Evolutionary conservation across 2,113 vertebrate genomes (phyloP), one percentile per base, ranked within the genome.

Genomic region (Leiothrix lutea): DNA sequence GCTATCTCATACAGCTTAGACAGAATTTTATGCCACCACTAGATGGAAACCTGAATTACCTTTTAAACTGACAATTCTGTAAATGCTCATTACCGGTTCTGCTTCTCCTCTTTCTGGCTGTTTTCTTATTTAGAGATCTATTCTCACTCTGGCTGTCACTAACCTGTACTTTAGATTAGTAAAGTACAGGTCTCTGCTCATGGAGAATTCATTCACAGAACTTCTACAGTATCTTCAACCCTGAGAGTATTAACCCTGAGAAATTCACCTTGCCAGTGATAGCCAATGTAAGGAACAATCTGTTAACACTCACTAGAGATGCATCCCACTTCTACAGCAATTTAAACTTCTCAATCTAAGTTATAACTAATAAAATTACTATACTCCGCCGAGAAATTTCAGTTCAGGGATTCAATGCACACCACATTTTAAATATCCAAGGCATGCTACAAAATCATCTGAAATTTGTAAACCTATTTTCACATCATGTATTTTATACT

Each of bases 1-100:
- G 29, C 31, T 53, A 18, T 16, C 24, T 89, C 53, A 9, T 21
- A 29, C 3, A 2, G 48, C 13, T 82, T 51, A 33, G 54, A 86
- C n/a, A 78, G 64, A 88, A 94, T 78, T 91, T 56, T 28, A 51
- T 95, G 60, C 36, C 36, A 92, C 96, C 96, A 96, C 94, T 96
- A 97, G 96, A 90, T 97, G 96, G 96, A 97, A 96, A 90, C 82
- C 92, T 92, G 77, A 88, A 84, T 90, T 93, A 57, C 60, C 67
- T 96, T 95, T 94, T 86, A 74, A 93, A 84, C 12, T 36, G 21
- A 71, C 40, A 74, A 40, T 16, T 73, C 66, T 62, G 15, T 16
- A 70, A 88, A 67, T 3, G 9, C 29, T 80, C 50, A 29, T 5
- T 42, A 33, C 70, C 88, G n/a, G 29, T 26, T 50, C 65, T 67